Conservation (phyloP, 2,888 invertebrate species). For the Habroteleia sp. region DNA sequence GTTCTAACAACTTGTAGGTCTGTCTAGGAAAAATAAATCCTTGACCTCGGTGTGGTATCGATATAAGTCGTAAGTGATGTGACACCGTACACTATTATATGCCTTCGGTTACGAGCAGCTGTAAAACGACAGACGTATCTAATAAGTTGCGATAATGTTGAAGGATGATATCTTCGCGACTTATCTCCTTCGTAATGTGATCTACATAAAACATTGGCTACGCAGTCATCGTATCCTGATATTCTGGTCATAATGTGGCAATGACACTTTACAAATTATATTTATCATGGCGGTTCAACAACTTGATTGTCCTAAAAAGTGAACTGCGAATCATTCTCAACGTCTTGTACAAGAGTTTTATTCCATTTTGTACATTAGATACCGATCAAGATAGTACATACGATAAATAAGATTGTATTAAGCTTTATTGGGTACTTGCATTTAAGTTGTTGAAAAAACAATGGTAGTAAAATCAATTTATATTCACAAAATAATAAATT, state of each 20-base stretch:
- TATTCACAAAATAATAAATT: too few relatives aligned
- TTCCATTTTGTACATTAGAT: slow-evolving; percentile 18
- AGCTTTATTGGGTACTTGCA: slow-evolving; percentile 22
- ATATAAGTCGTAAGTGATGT: slow-evolving; percentile 64
- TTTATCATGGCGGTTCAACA: slow-evolving; percentile 15
- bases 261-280: slow-evolving; percentile 41
- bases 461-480: background rate
- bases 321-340: slow-evolving; percentile 15
- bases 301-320: slow-evolving; percentile 21
- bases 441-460: slow-evolving; percentile 12
- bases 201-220: slow-evolving; percentile 69
- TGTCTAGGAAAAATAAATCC: slow-evolving; percentile 13
- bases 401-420: background rate
- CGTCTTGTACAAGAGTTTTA: slow-evolving; percentile 32
- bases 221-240: slow-evolving; percentile 38
- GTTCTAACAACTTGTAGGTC: background rate
- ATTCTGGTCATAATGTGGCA: slow-evolving; percentile 41
- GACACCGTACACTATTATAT: slow-evolving; percentile 66
- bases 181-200: slow-evolving; percentile 73
- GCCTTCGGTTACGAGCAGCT: slow-evolving; percentile 72
- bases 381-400: slow-evolving; percentile 4
- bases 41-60: slow-evolving; percentile 38
- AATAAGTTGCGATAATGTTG: slow-evolving; percentile 76
- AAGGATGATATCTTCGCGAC: slow-evolving; percentile 73
- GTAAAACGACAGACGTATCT: slow-evolving; percentile 73